Evolutionary conservation across 2,113 vertebrate species (phyloP).

Genomic region (Bubo scandiacus): DNA sequence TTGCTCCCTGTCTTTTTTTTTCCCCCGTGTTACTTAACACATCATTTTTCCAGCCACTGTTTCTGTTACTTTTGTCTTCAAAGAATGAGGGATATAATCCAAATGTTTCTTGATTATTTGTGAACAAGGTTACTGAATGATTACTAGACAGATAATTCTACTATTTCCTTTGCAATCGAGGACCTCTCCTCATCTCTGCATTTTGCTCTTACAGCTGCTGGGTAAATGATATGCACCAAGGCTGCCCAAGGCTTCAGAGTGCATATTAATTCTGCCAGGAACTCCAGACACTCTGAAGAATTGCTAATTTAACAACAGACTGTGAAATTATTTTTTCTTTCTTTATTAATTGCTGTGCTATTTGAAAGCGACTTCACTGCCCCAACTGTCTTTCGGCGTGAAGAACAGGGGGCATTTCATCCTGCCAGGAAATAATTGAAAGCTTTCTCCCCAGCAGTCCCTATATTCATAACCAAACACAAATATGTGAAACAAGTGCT

Average conservation of each 20-base stretch:
- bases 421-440: slow-evolving; percentile 9
- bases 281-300: slow-evolving; percentile 38
- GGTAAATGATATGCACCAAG: background rate
- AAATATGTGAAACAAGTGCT: slow-evolving; percentile 37
- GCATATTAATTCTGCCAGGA: slow-evolving; percentile 48
- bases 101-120: slow-evolving; percentile 38
- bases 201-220: slow-evolving; percentile 22
- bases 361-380: slow-evolving; percentile 29
- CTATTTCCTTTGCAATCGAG: background rate
- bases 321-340: slow-evolving; percentile 60
- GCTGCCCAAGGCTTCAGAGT: slow-evolving; percentile 21
- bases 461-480: background rate
- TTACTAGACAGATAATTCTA: slow-evolving; percentile 6
- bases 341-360: slow-evolving; percentile 45
- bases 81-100: background rate
- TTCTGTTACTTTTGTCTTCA: slow-evolving; percentile 6
- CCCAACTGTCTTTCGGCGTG: background rate
- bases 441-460: slow-evolving; percentile 1
- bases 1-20: background rate
- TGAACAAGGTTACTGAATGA: slow-evolving; percentile 8
- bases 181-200: background rate
- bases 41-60: background rate
- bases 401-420: background rate
- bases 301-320: slow-evolving; percentile 55
- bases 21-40: background rate